Conservation (phyloP, 1,140 invertebrate species). For the Temnothorax longispinosus region DNA sequence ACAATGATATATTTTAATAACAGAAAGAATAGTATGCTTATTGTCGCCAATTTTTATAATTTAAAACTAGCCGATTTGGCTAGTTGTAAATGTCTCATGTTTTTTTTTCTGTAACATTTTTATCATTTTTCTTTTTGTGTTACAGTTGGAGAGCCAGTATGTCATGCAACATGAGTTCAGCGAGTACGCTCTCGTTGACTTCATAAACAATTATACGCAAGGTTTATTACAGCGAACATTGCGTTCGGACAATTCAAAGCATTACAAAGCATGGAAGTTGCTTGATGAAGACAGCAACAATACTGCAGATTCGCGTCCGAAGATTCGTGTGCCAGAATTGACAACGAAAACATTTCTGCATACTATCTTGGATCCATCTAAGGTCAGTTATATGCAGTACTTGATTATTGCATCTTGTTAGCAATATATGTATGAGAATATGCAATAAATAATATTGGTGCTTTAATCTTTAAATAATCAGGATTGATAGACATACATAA, state of each 20-base stretch:
- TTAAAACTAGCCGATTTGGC: not conserved
- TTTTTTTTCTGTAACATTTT: not conserved
- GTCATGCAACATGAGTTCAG: constrained; percentile 88
- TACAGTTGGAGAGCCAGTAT: constrained; percentile 90
- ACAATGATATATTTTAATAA: constrained; percentile 1
- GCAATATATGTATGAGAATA: not conserved
- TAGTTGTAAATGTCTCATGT: not conserved
- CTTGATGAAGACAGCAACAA: constrained; percentile 72
- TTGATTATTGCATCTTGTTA: constrained; percentile 16
- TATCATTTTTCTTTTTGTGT: constrained; percentile 72
- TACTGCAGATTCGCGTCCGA: constrained; percentile 53
- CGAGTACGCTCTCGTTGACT: constrained; percentile 86
- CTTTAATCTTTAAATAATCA: not conserved
- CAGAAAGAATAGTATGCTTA: too few species aligned
- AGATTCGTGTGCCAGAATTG: constrained; percentile 87
- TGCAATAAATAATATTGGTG: constrained; percentile 47
- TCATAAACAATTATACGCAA: constrained; percentile 89
- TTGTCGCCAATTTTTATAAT: not conserved
- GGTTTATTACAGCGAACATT: constrained; percentile 87
- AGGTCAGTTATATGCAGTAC: constrained; percentile 69
- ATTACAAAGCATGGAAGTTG: constrained; percentile 71
- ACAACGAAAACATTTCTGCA: constrained; percentile 85
- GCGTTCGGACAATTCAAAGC: constrained; percentile 78
- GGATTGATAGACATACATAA: not conserved
- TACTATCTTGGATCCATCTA: constrained; percentile 82